Evolutionary conservation across 1,140 invertebrate species (phyloP).

Genomic region (Drosophila lacteicornis): DNA sequence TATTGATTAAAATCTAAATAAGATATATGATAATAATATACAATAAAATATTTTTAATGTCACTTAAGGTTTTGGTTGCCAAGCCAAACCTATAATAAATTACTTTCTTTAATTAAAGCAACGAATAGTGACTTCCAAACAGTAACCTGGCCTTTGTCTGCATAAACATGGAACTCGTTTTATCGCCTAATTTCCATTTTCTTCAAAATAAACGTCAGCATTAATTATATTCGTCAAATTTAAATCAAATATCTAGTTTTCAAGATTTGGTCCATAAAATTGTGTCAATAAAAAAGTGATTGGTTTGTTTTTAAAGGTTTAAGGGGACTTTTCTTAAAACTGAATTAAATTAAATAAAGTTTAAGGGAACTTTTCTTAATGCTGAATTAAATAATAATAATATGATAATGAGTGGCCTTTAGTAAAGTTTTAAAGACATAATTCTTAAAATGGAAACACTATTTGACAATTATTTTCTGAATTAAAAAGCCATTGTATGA

Average conservation of each 20-base stretch:
- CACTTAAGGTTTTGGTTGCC: background rate
- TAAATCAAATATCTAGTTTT: conserved; percentile 17
- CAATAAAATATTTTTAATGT: background rate
- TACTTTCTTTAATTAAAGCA: conserved; percentile 1
- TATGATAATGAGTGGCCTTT: background rate
- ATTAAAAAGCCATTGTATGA: background rate
- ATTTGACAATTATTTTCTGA: background rate
- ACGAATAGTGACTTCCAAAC: background rate
- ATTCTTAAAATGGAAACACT: background rate
- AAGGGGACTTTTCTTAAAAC: background rate
- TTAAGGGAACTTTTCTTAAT: background rate
- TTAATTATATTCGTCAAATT: conserved; percentile 19
- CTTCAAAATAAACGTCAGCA: conserved; percentile 4
- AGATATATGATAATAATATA: too few species aligned
- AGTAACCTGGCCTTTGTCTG: conserved; percentile 5
- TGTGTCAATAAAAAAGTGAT: conserved; percentile 1
- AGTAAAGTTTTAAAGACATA: background rate
- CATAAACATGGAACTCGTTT: conserved; percentile 5
- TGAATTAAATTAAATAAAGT: background rate
- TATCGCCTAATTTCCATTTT: background rate
- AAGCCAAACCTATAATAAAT: background rate
- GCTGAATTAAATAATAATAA: background rate
- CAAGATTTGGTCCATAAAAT: conserved; percentile 6
- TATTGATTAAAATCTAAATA: background rate
- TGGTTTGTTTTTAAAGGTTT: background rate